Evolutionary conservation across 1,140 invertebrate species (phyloP), one percentile per base, ranked within the genome.

Genomic region (Idris sp.): DNA sequence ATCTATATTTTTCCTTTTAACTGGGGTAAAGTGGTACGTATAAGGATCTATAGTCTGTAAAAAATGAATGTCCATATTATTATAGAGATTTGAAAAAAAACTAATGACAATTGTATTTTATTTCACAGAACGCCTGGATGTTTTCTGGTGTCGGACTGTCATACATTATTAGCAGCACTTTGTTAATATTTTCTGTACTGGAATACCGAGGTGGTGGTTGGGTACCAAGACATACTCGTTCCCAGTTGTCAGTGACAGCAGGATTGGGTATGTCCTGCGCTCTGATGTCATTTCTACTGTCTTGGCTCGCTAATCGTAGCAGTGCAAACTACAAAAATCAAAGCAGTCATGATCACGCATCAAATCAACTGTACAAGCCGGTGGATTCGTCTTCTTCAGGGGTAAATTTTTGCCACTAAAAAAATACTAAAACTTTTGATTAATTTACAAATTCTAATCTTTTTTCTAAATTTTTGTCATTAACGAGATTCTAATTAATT

Each of bases 1-100:
- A 89, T 92, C 59, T 91, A 92, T 80, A 89, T 95, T 86, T 93
- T 95, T 87, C 93, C 94, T 74, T 91, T 95, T 81, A 94, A 94
- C 85, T 95, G 93, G 93, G 89, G 91, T 65, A 92, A 91, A 90
- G 82, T 95, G 89, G 93, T 94, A 85, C 90, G 91, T 89, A 53
- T n/a, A 2, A 15, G 7, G 6, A 30, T 30, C 25, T 54, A n/a
- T n/a, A n/a, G n/a, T n/a, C n/a, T n/a, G n/a, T n/a, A n/a, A n/a
- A n/a, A n/a, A n/a, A n/a, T n/a, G n/a, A n/a, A n/a, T n/a, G n/a
- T n/a, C n/a, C n/a, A n/a, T n/a, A n/a, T n/a, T n/a, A n/a, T n/a
- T n/a, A n/a, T n/a, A n/a, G n/a, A n/a, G n/a, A n/a, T n/a, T n/a
- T n/a, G n/a, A n/a, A n/a, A n/a, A n/a, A n/a, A n/a, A n/a, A n/a